phyloP scores from a whole-genome alignment of 2,888 invertebrate species.

The Panzeria rudis region DNA sequence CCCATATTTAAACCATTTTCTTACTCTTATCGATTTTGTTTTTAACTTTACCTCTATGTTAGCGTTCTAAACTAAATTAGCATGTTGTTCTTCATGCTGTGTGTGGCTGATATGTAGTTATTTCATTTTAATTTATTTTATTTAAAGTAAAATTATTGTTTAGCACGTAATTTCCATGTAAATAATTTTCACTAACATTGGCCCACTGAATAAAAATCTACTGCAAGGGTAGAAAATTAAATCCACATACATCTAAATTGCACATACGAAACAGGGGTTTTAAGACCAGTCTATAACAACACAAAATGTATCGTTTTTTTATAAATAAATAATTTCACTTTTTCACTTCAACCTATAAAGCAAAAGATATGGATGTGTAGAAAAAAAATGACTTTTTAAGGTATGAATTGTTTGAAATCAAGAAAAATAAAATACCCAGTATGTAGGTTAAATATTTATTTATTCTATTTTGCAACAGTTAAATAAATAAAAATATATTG shows the following conservation, averaged over 20 bases:
- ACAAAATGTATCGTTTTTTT: conserved; percentile 18
- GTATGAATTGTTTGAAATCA: conserved; percentile 24
- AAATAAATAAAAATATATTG: conserved; percentile 20
- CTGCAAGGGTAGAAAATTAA: conserved; percentile 57
- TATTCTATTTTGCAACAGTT: conserved; percentile 54
- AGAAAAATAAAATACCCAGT: conserved; percentile 12
- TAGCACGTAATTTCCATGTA: conserved; percentile 70
- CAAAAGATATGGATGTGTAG: conserved; percentile 1
- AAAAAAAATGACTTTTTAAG: conserved; percentile 46
- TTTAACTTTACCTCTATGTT: background rate
- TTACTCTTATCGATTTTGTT: conserved; percentile 54
- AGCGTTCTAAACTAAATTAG: conserved; percentile 24
- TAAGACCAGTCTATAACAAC: conserved; percentile 4
- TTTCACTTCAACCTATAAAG: conserved; percentile 42
- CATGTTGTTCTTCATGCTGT: conserved; percentile 29
- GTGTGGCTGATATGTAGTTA: conserved; percentile 4
- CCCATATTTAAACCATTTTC: conserved; percentile 25
- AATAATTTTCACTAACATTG: conserved; percentile 69
- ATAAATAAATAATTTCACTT: conserved; percentile 61
- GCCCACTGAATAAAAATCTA: conserved; percentile 54
- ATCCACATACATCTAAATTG: conserved; percentile 9
- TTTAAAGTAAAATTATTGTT: conserved; percentile 58
- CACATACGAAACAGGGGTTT: background rate
- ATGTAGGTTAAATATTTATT: conserved; percentile 70
- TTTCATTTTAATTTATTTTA: conserved; percentile 35